These are phyloP conservation scores for Indri indri DNA, from an alignment of 2,113 vertebrate species.

Conservation along the genomic window DNA sequence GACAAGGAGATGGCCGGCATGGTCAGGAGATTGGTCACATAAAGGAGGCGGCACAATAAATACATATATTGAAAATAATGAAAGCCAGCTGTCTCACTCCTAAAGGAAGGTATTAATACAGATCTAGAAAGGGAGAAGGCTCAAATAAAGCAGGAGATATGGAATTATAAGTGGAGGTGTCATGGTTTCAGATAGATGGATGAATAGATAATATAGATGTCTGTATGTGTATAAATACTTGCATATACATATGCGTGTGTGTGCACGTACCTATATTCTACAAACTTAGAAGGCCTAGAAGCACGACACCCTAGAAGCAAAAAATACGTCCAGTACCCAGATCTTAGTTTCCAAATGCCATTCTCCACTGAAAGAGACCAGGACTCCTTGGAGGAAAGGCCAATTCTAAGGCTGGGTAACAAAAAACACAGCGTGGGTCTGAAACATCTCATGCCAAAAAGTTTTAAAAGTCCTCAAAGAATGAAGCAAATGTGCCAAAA, in stretches of 20 bases:
- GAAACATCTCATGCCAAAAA: background rate
- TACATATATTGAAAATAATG: background rate
- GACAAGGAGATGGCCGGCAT: too few relatives aligned
- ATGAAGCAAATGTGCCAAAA: background rate
- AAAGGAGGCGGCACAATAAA: background rate
- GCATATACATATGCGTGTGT: background rate
- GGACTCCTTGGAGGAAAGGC: background rate
- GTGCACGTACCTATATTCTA: background rate
- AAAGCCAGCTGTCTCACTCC: background rate
- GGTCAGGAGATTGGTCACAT: background rate
- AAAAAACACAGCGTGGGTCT: background rate
- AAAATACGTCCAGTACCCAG: background rate
- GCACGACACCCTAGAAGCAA: background rate
- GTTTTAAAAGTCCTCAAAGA: background rate
- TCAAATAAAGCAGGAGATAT: background rate
- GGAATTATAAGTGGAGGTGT: background rate
- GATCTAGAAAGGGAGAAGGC: background rate
- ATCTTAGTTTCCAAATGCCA: background rate
- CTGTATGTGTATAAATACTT: background rate
- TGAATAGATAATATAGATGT: background rate
- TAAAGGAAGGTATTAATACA: background rate
- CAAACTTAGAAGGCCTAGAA: background rate
- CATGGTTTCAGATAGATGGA: background rate
- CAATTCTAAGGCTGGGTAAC: background rate
- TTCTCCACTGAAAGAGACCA: background rate